Evolutionary conservation across 2,797 vertebrate species (phyloP), one percentile per base, ranked within the genome.

Genomic region (Mormyrops attenuatus): DNA sequence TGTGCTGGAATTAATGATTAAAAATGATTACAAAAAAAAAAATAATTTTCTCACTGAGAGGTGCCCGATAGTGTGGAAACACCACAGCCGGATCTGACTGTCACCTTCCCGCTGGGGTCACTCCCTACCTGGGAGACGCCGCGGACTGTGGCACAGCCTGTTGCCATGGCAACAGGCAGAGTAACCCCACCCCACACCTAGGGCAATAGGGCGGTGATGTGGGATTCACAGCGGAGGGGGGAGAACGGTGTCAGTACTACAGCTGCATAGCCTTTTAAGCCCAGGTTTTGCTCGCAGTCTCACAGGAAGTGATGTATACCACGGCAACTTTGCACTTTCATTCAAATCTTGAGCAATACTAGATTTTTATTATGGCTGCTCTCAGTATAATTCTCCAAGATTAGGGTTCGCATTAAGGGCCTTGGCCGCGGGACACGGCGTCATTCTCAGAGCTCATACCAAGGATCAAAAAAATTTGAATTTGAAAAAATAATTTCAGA

Each of bases 161-260:
- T 88, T 88, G 20, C 89, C 87, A 90, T 88, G 89, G 77, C 47
- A 69, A 88, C 89, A 44, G 89, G 20, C 8, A 22, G 69, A 88
- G 38, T 38, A 66, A 88, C 73, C 44, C 53, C 26, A 50, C 77
- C 1, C 44, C 7, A 11, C 41, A 50, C 47, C 69, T 55, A 52
- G 85, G 7, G 66, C 63, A 50, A n/a, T 11, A 57, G 50, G 44
- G 22, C 38, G 26, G 47, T 0, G 22, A 52, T 9, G 26, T 34
- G 52, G 22, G 44, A 50, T 52, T 52, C 22, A 66, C 60, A 30
- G 22, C 60, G 3, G 7, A 49, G 84, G 7, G n/a, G 9, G 0
- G 49, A 0, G n/a, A 17, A 22, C 44, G 47, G 0, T 49, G 17
- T 53, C 5, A 55, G 85, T 5, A 41, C 30, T 41, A 41, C 30